Evolutionary conservation across 2,113 vertebrate species (phyloP), one percentile per base, ranked within the genome.

Genomic region (Rutilus rutilus): DNA sequence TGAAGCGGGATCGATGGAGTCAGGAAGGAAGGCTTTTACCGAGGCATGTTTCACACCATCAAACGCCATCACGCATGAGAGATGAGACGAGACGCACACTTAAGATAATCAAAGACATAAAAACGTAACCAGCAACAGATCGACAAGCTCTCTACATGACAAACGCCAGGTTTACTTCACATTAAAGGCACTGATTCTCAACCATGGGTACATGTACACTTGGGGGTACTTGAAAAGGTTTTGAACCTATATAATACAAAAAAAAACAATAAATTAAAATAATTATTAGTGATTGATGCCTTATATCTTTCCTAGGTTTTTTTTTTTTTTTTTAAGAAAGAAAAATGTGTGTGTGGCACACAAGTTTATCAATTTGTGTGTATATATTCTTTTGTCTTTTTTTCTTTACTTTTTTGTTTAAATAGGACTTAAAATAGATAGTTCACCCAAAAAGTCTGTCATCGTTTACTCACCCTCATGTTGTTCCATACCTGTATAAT

Each of bases 1-100:
- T 82, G 52, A 84, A 82, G 60, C 27, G 27, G 23, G 88, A 89
- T 89, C 88, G 67, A 89, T 87, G 85, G 19, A 81, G 19, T 67
- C 74, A 39, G 73, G 77, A 79, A 87, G 79, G 50, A 69, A 69
- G 39, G n/a, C 86, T 54, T 85, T 71, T 83, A 73, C 39, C 14
- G 11, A 50, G 36, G 39, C 36, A 4, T 69, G 52, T 76, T 79
- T 67, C 12, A 17, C 59, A 5, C 79, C 76, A 87, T 88, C 74
- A 75, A 79, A 78, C 60, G 21, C 25, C 71, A 78, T 76, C 67
- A 54, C n/a, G 36, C 78, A 62, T 67, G n/a, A 36, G 65, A 69
- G 87, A 84, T 73, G 54, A 83, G 82, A 86, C 19, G 65, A 67
- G 60, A 75, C 33, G 60, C 39, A 77, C 86, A 47, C 79, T 83